These are phyloP conservation scores for Dermochelys coriacea DNA, from an alignment of 2,797 vertebrate species.

Conservation along the genomic window DNA sequence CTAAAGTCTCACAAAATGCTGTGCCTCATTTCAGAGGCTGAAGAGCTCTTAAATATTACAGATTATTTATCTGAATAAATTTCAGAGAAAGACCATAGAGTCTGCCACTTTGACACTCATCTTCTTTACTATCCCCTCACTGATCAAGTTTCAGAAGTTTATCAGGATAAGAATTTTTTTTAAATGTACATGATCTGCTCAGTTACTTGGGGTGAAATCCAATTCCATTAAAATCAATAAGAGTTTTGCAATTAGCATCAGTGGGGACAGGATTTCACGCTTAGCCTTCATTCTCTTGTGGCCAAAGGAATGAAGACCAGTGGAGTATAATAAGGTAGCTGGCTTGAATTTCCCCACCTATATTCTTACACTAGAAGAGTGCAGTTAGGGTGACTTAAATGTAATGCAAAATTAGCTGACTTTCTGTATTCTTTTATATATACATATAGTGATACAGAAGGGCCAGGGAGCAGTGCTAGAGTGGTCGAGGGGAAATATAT, in stretches of 20 bases:
- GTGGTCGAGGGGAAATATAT: too few relatives aligned
- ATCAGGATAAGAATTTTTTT: neutral
- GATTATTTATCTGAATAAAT: constrained; percentile 12
- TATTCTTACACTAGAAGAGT: neutral
- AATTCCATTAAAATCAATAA: neutral
- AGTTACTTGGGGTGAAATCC: neutral
- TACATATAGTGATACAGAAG: too few relatives aligned
- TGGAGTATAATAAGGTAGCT: neutral
- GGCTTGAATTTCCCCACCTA: neutral
- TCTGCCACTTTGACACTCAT: neutral
- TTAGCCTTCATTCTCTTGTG: neutral
- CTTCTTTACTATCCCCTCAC: neutral
- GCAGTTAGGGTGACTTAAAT: neutral
- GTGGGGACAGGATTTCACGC: neutral
- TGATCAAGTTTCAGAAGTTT: neutral
- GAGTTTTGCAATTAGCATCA: neutral
- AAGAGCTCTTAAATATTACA: neutral
- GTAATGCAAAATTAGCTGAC: constrained; percentile 1
- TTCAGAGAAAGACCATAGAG: neutral
- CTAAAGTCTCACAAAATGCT: neutral
- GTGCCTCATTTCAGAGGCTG: neutral
- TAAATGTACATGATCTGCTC: neutral
- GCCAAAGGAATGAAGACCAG: neutral
- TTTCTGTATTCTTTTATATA: neutral
- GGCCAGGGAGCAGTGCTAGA: too few relatives aligned